A percentile compares a stretch with the other conserved stretches of the same genome.
phyloP scores from a whole-genome alignment of 2,888 invertebrate species.

The Metallyticus violacea region DNA sequence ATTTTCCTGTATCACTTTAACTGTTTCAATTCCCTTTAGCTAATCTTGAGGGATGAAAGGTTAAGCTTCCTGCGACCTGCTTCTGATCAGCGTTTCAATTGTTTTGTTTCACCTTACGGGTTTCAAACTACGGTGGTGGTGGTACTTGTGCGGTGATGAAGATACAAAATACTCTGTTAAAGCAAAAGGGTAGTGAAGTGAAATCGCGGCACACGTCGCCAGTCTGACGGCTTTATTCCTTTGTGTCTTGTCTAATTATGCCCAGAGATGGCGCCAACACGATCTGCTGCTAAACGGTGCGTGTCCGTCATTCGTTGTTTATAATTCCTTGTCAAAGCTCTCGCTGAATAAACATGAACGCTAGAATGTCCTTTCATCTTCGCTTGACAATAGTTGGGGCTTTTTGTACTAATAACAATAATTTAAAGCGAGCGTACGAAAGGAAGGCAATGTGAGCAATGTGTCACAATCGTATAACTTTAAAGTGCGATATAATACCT shows the following conservation, averaged over 20 bases:
- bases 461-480: too few relatives aligned
- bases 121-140: too few relatives aligned
- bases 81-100: too few relatives aligned
- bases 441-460: not conserved
- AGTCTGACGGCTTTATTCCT: not conserved
- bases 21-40: too few relatives aligned
- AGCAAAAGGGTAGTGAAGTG: too few relatives aligned
- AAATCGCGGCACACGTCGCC: not conserved
- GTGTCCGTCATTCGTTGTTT: not conserved
- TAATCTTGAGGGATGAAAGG: too few relatives aligned
- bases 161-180: not conserved
- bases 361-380: not conserved
- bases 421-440: not conserved
- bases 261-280: not conserved
- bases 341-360: not conserved
- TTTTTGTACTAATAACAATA: not conserved
- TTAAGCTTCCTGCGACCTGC: too few relatives aligned
- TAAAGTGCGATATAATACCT: too few relatives aligned
- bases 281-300: not conserved
- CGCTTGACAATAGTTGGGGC: not conserved
- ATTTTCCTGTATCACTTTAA: too few relatives aligned
- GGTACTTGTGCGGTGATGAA: not conserved
- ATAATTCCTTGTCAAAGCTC: not conserved
- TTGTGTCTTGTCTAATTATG: not conserved
- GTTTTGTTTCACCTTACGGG: too few relatives aligned